Conservation (phyloP, 2,888 invertebrate genomes). For the Agrochola litura region DNA sequence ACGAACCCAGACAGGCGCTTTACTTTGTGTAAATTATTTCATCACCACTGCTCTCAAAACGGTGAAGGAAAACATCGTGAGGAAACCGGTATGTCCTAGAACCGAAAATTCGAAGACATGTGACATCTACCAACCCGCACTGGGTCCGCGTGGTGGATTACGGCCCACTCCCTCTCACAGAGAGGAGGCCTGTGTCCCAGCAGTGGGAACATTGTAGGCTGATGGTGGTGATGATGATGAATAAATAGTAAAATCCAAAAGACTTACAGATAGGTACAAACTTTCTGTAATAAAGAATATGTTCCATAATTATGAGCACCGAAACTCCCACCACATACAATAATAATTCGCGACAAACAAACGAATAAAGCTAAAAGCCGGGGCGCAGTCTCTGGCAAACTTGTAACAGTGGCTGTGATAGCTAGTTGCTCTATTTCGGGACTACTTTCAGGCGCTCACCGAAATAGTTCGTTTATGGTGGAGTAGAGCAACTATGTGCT, state of each 20-base stretch:
- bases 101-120: no score
- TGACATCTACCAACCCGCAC: no score
- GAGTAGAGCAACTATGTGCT: slow-evolving; percentile 58
- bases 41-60: no score
- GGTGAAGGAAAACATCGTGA: no score
- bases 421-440: slow-evolving; percentile 61
- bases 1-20: no score
- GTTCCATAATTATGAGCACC: slow-evolving; percentile 29
- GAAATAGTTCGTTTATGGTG: slow-evolving; percentile 62
- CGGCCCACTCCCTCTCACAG: no score
- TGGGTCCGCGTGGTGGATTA: no score
- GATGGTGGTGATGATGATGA: no score
- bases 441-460: slow-evolving; percentile 49
- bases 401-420: slow-evolving; percentile 59
- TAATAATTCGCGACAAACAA: slow-evolving; percentile 60
- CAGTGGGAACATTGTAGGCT: no score
- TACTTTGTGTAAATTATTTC: no score
- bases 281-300: slow-evolving; percentile 20
- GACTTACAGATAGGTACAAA: not conserved
- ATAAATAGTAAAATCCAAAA: not conserved
- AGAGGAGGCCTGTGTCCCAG: no score
- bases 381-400: slow-evolving; percentile 43
- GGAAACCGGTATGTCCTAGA: no score
- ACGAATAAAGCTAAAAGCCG: slow-evolving; percentile 64
- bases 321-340: slow-evolving; percentile 27